These are phyloP conservation scores for Myotis vivesi DNA, from an alignment of 2,797 vertebrate species.

Conservation along the genomic window DNA sequence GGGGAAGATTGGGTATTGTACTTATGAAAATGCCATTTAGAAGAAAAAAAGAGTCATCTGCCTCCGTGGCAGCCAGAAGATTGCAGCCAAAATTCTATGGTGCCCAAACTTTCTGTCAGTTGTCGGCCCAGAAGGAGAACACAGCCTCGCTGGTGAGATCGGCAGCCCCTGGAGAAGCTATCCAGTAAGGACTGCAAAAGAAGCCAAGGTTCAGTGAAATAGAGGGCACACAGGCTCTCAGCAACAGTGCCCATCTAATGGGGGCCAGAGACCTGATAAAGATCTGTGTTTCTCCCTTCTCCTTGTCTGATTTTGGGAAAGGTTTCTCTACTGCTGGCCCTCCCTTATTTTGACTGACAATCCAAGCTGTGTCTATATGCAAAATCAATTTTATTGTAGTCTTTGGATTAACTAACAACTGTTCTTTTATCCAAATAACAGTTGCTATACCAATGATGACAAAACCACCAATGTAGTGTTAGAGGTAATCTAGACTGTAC, in stretches of 20 bases:
- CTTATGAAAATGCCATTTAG: conserved; percentile 40
- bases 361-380: conserved; percentile 34
- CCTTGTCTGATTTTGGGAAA: conserved; percentile 47
- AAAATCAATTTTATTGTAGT: conserved; percentile 41
- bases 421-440: conserved; percentile 21
- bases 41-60: neutral
- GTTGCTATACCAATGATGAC: neutral
- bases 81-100: conserved; percentile 34
- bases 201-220: neutral
- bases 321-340: neutral
- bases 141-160: conserved; percentile 44
- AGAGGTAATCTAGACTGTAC: neutral
- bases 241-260: neutral
- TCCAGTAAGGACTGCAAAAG: neutral
- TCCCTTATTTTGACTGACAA: conserved; percentile 66
- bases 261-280: conserved; percentile 37
- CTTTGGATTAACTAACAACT: conserved; percentile 1
- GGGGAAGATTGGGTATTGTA: neutral
- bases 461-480: neutral
- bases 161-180: neutral
- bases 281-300: neutral
- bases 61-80: conserved; percentile 24
- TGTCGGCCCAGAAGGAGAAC: neutral
- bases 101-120: neutral
- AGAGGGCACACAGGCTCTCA: neutral